These are phyloP conservation scores for Falco novaeseelandiae DNA, from an alignment of 2,797 vertebrate species.

Conservation along the genomic window DNA sequence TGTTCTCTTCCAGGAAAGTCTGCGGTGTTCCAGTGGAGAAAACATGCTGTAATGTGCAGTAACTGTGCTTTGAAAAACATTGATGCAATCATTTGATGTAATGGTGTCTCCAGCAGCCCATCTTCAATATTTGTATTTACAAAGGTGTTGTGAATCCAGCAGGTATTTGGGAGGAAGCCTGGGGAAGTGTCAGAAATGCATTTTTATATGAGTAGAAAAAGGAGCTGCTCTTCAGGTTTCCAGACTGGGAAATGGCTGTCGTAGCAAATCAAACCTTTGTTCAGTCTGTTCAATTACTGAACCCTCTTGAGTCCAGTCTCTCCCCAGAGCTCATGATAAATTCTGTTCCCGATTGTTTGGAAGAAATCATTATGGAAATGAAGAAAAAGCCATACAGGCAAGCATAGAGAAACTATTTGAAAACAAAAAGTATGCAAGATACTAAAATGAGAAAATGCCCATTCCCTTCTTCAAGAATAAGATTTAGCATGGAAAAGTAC, in stretches of 20 bases:
- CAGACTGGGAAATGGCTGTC: neutral
- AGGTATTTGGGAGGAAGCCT: neutral
- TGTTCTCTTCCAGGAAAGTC: neutral
- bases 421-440: neutral
- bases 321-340: neutral
- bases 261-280: neutral
- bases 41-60: neutral
- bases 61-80: neutral
- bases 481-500: neutral
- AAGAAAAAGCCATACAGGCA: neutral
- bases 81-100: neutral
- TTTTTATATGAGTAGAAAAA: neutral
- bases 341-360: neutral
- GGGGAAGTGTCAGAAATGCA: neutral
- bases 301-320: neutral
- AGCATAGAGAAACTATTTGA: neutral
- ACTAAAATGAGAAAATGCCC: neutral
- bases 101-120: neutral
- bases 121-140: neutral
- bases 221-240: neutral
- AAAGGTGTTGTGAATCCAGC: neutral
- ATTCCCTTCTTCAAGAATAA: neutral
- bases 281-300: neutral
- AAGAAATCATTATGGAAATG: neutral
- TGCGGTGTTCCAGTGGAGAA: neutral